A percentile compares a stretch with the other conserved stretches of the same genome.
Evolutionary conservation across 2,113 vertebrate genomes (phyloP).

Genomic region (Scytalopus superciliaris): DNA sequence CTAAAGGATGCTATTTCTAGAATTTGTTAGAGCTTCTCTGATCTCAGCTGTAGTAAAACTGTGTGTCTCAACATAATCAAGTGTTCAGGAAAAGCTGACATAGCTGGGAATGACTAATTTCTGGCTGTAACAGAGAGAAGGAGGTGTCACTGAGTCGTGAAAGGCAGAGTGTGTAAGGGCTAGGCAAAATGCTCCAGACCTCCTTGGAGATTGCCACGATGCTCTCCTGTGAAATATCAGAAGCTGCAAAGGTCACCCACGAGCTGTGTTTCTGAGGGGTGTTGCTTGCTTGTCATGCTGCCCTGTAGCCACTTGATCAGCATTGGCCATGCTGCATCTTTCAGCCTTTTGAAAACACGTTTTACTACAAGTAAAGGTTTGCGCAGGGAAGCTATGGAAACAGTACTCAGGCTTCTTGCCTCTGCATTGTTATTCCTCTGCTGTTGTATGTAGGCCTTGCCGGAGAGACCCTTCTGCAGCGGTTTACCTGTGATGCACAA

Average conservation of each 20-base stretch:
- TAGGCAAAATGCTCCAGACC: background rate
- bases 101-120: background rate
- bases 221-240: background rate
- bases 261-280: rapidly evolving
- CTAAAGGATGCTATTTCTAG: background rate
- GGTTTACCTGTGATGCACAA: background rate
- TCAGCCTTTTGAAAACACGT: background rate
- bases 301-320: background rate
- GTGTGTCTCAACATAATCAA: background rate
- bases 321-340: rapidly evolving
- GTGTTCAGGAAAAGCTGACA: background rate
- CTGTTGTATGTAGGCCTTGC: background rate
- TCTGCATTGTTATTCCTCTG: background rate
- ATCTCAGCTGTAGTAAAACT: background rate
- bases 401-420: background rate
- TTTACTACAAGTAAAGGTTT: background rate
- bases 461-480: background rate
- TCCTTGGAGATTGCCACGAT: background rate
- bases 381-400: background rate
- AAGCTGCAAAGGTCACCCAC: rapidly evolving
- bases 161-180: background rate
- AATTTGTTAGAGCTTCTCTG: background rate
- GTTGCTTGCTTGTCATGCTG: background rate
- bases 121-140: background rate
- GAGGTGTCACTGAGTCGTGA: rapidly evolving